phyloP scores from a whole-genome alignment of 2,888 invertebrate species.

The Phragmatobia fuliginosa region DNA sequence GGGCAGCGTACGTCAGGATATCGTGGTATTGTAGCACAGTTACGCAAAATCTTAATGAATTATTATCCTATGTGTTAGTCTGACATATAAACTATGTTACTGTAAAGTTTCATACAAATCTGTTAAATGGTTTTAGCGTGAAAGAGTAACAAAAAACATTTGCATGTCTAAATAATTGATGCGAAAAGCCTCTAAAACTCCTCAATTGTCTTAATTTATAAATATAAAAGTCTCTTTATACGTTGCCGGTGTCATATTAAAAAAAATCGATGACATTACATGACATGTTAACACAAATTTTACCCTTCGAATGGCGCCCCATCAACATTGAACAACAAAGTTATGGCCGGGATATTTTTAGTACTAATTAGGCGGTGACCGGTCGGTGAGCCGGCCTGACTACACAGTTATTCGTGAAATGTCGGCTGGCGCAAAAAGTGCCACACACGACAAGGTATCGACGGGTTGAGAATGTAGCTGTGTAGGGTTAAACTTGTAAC shows the following conservation, averaged over 20 bases:
- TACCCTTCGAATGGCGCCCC: conserved; percentile 15
- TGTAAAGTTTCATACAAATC: no score
- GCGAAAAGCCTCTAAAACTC: neutral
- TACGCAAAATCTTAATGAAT: no score
- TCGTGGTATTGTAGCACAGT: no score
- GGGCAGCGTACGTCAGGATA: no score
- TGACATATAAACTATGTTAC: no score
- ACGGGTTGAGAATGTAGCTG: conserved; percentile 32
- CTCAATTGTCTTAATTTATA: neutral
- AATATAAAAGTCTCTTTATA: neutral
- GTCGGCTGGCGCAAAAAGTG: conserved; percentile 52
- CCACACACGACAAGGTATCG: conserved; percentile 51
- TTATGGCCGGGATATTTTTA: conserved; percentile 40
- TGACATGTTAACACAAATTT: conserved; percentile 3
- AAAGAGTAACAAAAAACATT: no score
- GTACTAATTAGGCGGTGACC: conserved; percentile 42
- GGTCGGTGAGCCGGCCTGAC: conserved; percentile 16
- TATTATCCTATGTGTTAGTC: no score
- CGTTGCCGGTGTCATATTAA: neutral
- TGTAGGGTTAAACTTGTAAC: conserved; percentile 11
- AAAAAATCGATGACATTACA: neutral
- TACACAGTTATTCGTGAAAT: conserved; percentile 54
- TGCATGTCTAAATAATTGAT: no score
- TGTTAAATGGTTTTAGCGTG: no score
- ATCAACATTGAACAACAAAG: conserved; percentile 9